Base-by-base conservation (phyloP, 2,888 invertebrate genomes). In the Leucophenga maculata region DNA sequence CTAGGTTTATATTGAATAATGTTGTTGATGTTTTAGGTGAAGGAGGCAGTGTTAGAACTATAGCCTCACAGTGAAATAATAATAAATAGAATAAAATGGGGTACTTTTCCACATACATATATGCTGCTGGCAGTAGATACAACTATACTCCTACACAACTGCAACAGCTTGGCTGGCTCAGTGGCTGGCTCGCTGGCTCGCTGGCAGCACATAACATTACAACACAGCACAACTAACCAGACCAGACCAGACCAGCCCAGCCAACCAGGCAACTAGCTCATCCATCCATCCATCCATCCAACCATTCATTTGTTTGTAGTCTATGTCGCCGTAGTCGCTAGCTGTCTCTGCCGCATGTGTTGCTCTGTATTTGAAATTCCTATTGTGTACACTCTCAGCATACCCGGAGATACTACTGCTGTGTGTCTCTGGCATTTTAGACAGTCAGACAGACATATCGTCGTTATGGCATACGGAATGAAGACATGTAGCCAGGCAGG, bases 281-380 rank as follows among this genome's bases (percentile, higher is more conserved):
- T 39, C 39, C 39, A 32, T 32, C 8, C 32, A 32, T 32, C 32
- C 8, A 32, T 6, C 32, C 32, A 39, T 11, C 9, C 39, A 39
- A 39, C 8, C 39, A 39, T 39, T 39, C 39, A 39, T 50, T n/a
- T 50, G 50, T 50, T 4, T 16, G 50, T 50, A 2, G 26, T 26
- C 26, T 26, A 26, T 26, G 26, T 26, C 26, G 26, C 26, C 26
- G 26, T 26, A 26, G 26, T 26, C 26, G 2, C 18, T 50, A 1
- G 26, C 4, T 3, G 26, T 26, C 26, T 18, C 18, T 50, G 14
- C 16, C 39, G 39, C 39, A 39, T 39, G 39, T 50, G 75, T 76
- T 77, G 75, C 4, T 26, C 79, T 74, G 79, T 76, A 80, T 78
- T 78, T 79, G 75, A 75, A 79, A 78, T 80, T 80, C 79, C 48